Evolutionary conservation across 2,113 vertebrate genomes (phyloP).

Genomic region (Struthio camelus): DNA sequence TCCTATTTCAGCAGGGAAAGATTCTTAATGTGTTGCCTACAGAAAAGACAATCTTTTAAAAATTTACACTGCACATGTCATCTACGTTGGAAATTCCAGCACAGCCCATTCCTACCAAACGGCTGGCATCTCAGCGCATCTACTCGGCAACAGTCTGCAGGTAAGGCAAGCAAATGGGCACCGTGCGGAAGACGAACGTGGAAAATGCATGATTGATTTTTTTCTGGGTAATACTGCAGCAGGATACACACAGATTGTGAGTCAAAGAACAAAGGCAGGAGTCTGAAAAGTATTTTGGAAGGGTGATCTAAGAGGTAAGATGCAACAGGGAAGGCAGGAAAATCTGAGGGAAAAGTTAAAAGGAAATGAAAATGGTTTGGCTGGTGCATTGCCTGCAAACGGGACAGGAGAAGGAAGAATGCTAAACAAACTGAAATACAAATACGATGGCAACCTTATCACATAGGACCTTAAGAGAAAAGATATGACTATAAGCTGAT

Average conservation of each 20-base stretch:
- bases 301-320: neutral
- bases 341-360: neutral
- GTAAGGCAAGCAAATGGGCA: conserved; percentile 6
- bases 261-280: neutral
- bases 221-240: neutral
- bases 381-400: neutral
- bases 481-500: neutral
- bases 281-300: neutral
- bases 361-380: neutral
- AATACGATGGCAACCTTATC: neutral
- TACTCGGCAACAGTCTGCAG: conserved; percentile 14
- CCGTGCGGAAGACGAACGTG: neutral
- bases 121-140: conserved; percentile 15
- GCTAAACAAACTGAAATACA: neutral
- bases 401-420: neutral
- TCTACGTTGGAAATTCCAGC: conserved; percentile 14
- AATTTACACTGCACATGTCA: neutral
- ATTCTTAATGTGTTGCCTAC: neutral
- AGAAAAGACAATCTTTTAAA: neutral
- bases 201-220: neutral
- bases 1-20: conserved; percentile 51
- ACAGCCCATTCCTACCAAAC: conserved; percentile 11
- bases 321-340: neutral
- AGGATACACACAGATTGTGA: neutral
- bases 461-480: neutral